Evolutionary conservation across 1,140 invertebrate species (phyloP), one percentile per base, ranked within the genome.

Genomic region (Brachionus paranguensis): DNA sequence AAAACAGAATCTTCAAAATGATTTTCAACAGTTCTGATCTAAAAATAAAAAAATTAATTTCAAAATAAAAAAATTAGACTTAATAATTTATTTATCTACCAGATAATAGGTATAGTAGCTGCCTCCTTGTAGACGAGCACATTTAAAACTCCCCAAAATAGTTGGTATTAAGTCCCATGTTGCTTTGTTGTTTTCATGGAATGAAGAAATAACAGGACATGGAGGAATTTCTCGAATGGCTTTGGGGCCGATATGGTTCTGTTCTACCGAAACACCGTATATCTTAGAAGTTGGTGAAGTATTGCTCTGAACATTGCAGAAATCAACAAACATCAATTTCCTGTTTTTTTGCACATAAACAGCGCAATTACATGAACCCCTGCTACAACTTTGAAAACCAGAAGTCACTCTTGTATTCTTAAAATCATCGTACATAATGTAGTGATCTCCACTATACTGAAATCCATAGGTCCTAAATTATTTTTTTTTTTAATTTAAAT

Each of bases 251-350:
- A 76, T 11, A 10, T 12, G 47, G 47, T 76, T 50, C 33, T 76
- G 43, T 76, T 76, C 72, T 7, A 76, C 43, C 11, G 43, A 50
- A 10, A 76, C 72, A 76, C 43, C 72, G 27, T 76, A 76, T 50
- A 76, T 14, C 27, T 50, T 24, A 4, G 72, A 76, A 2, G 72
- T 76, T 76, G 72, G 72, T 27, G 72, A 76, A 14, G 6, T 53
- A 27, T 76, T 50, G 20, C 47, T 76, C 24, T 47, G 10, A 50
- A 76, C 72, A 50, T 50, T 50, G 50, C 72, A 76, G 50, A 76
- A 76, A 76, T 76, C 72, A 33, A 76, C 72, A 76, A 76, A 76
- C 20, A 76, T 50, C 11, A 76, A 29, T 76, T 76, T 76, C 53
- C 20, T 76, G n/a, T 50, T 47, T 50, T 76, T 76, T 50, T 76